phyloP scores from a whole-genome alignment of 2,113 vertebrate genomes.

The Cyrtonyx montezumae region DNA sequence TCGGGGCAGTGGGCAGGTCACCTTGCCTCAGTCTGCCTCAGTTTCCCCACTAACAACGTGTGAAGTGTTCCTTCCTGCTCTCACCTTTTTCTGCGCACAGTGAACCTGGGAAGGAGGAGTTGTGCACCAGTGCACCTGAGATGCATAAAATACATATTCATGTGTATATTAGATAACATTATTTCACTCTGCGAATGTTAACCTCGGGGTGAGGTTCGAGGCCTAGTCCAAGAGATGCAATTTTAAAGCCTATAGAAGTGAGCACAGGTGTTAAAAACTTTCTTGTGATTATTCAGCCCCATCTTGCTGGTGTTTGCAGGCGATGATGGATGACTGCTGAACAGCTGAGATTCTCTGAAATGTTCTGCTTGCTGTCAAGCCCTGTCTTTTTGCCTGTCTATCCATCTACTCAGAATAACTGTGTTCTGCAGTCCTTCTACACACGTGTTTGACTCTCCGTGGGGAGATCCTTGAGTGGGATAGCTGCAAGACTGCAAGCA shows the following conservation, averaged over 20 bases:
- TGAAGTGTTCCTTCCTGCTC: neutral
- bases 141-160: accelerated
- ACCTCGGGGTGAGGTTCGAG: neutral
- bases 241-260: neutral
- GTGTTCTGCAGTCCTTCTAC: neutral
- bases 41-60: neutral
- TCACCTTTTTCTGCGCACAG: neutral
- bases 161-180: neutral
- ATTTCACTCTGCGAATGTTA: neutral
- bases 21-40: neutral
- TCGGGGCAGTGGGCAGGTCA: neutral
- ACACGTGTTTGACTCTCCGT: neutral
- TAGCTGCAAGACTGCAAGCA: neutral
- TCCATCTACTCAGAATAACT: constrained; percentile 49
- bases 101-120: neutral
- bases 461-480: constrained; percentile 11
- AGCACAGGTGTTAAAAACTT: constrained; percentile 47
- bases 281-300: neutral
- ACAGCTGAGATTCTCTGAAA: constrained; percentile 61
- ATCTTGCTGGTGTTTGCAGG: neutral
- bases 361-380: constrained; percentile 66
- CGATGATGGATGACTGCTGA: constrained; percentile 62
- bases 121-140: neutral
- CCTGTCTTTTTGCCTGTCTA: constrained; percentile 54
- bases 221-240: neutral